Evolutionary conservation across 1,140 invertebrate species (phyloP), one percentile per base, ranked within the genome.

Genomic region (Pogonognathellus flavescens): DNA sequence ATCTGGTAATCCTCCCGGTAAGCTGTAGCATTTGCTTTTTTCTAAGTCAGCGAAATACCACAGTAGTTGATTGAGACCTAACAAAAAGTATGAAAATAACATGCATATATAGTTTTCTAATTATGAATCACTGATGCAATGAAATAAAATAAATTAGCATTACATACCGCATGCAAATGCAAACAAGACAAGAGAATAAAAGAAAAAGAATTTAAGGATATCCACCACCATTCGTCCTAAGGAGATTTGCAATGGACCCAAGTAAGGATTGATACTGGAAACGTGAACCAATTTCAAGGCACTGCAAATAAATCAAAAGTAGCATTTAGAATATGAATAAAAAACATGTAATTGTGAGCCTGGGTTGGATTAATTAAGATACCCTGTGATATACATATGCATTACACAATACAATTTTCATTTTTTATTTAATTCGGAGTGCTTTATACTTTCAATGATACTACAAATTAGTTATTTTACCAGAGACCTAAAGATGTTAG

Each of bases 11-110:
- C 92, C 93, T 18, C 90, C 92, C 0, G 92, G 92, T 31, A 93
- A 89, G 57, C 91, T 91, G 89, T 94, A 94, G 91, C 96, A 97
- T 89, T 95, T 95, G 87, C 93, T 91, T 87, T 93, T 93, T 90
- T 97, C 94, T 89, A 96, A 91, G 86, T 96, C 94, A 18, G 96
- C 95, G 90, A 97, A 97, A 90, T 97, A 97, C 96, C 96, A 97
- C 55, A 97, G 91, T 25, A 98, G 90, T 90, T 97, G 96, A 90
- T 97, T 97, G 53, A 97, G 62, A 13, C 62, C 62, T 66, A 25
- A 31, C 5, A 4, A 25, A 0, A 66, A 20, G 20, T n/a, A 20
- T 22, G 16, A n/a, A 10, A 11, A 55, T 55, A 55, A 80, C 16
- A n/a, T n/a, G n/a, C n/a, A n/a, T n/a, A n/a, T n/a, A n/a, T n/a